A percentile compares a stretch with the other conserved stretches of the same genome.
Conservation (phyloP, 2,888 invertebrate species). For the Mythimna vitellina region DNA sequence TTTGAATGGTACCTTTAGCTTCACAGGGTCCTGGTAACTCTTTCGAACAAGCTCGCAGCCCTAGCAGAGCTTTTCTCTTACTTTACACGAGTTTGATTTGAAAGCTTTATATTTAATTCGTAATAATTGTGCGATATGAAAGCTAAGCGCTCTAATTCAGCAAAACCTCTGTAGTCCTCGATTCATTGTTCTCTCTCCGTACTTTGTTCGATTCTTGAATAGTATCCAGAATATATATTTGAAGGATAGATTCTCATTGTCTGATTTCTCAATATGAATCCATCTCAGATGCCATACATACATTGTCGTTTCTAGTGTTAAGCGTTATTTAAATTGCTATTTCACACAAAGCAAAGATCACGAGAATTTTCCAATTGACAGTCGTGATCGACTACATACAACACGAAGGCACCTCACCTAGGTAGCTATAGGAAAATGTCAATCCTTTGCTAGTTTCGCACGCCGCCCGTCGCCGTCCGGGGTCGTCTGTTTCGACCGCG, state of each 20-base stretch:
- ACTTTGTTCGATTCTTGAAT: no score
- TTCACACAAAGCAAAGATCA: slow-evolving; percentile 50
- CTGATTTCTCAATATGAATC: slow-evolving; percentile 4
- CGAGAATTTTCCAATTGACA: slow-evolving; percentile 58
- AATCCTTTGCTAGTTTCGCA: slow-evolving; percentile 54
- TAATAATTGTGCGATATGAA: no score
- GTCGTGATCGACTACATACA: slow-evolving; percentile 55
- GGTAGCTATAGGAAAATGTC: slow-evolving; percentile 48
- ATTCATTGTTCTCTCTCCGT: no score
- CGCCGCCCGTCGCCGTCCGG: slow-evolving; percentile 34
- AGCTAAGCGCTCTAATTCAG: no score
- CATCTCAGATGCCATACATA: slow-evolving; percentile 15
- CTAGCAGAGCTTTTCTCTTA: no score
- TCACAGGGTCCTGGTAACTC: no score
- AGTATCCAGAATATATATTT: neutral
- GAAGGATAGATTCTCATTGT: slow-evolving; percentile 2
- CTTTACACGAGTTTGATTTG: no score
- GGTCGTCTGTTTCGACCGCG: slow-evolving; percentile 47
- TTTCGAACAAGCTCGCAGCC: no score
- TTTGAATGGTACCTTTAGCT: no score
- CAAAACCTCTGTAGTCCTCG: no score
- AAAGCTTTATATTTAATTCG: no score
- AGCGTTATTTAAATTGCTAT: slow-evolving; percentile 48
- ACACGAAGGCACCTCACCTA: slow-evolving; percentile 22
- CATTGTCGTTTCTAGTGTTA: slow-evolving; percentile 19